Evolutionary conservation across 2,797 vertebrate species (phyloP).

Genomic region (Pseudotriccus pelzelni): DNA sequence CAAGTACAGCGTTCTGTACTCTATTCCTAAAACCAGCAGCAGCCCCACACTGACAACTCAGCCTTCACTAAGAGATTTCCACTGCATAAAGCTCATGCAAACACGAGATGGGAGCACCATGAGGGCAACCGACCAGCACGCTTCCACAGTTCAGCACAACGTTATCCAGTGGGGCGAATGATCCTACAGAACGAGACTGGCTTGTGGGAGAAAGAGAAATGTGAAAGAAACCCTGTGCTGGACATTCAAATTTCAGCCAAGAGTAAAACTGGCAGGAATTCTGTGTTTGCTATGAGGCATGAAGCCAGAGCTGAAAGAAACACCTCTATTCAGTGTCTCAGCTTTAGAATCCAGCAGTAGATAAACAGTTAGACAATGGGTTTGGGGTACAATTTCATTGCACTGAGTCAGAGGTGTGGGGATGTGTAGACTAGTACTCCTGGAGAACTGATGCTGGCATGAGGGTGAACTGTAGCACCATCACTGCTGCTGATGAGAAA

Average conservation of each 20-base stretch:
- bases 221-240: neutral
- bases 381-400: neutral
- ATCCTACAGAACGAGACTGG: neutral
- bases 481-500: neutral
- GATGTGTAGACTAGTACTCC: neutral
- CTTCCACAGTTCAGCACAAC: neutral
- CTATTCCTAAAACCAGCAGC: neutral
- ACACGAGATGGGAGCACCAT: neutral
- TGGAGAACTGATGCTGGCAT: neutral
- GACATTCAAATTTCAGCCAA: neutral
- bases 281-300: constrained; percentile 20
- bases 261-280: constrained; percentile 31
- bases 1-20: neutral
- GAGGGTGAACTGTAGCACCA: neutral
- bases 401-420: neutral
- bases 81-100: neutral
- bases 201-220: neutral
- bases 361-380: neutral
- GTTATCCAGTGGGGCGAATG: neutral
- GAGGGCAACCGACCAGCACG: neutral
- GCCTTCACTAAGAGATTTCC: neutral
- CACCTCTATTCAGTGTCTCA: constrained; percentile 37
- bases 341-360: neutral
- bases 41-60: neutral
- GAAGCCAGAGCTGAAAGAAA: constrained; percentile 57